Conservation (phyloP, 2,113 vertebrate genomes). For the Lampris megalopsis region DNA sequence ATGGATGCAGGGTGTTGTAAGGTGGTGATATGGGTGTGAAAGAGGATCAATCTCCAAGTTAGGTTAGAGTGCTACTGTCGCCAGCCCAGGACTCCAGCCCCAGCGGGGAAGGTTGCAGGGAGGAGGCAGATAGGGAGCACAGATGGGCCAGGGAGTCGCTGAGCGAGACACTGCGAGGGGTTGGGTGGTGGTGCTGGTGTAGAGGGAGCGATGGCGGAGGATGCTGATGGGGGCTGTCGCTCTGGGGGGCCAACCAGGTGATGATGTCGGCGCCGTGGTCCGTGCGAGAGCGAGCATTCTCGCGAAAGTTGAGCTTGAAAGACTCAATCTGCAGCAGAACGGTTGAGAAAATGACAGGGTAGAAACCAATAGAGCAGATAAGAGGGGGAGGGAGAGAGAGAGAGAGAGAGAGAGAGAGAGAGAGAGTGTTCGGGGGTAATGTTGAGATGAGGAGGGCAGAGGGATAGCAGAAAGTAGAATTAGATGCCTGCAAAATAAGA, state of each 20-base stretch:
- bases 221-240: conserved; percentile 69
- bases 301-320: conserved; percentile 91
- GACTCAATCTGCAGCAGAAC: conserved; percentile 95
- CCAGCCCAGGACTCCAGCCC: conserved; percentile 46
- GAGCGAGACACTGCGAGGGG: conserved; percentile 72
- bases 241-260: conserved; percentile 80
- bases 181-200: conserved; percentile 4
- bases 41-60: conserved; percentile 29
- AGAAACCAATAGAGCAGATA: conserved; percentile 13
- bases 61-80: conserved; percentile 32
- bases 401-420: conserved; percentile 65
- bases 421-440: conserved; percentile 39
- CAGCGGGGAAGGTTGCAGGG: conserved; percentile 22
- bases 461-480: conserved; percentile 94
- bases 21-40: not conserved
- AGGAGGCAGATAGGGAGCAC: conserved; percentile 53
- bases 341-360: conserved; percentile 60
- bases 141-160: conserved; percentile 63
- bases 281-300: conserved; percentile 88
- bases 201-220: conserved; percentile 37
- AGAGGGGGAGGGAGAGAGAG: conserved; percentile 36
- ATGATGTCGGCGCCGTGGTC: conserved; percentile 91
- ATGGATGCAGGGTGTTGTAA: not conserved
- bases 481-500: conserved; percentile 99
- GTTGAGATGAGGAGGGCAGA: conserved; percentile 80